Percentiles rank a stretch among this genome's conserved stretches.
Conservation (phyloP, 2,113 vertebrate genomes). For the human region GRCh38 chr6:56454001-56454500, state of each 20-base stretch:
- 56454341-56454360: not conserved
- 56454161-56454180: not conserved
- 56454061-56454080: not conserved
- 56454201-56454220: not conserved
- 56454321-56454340: not conserved
- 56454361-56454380: not conserved
- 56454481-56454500: not conserved
- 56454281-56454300: not conserved
- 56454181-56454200: not conserved
- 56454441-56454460: not conserved
- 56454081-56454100: not conserved
- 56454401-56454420: not conserved
- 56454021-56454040: not conserved
- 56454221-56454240: not conserved
- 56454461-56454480: not conserved
- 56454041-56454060: not conserved
- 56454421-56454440: not conserved
- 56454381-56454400: not conserved
- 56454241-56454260: not conserved
- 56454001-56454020: not conserved
- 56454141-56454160: slow-evolving; percentile 1
- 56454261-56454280: not conserved
- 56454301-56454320: not conserved
- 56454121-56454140: not conserved
- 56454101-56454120: not conserved